These are phyloP conservation scores for Papilio machaon DNA, from an alignment of 1,140 invertebrate genomes.

Conservation along the genomic window DNA sequence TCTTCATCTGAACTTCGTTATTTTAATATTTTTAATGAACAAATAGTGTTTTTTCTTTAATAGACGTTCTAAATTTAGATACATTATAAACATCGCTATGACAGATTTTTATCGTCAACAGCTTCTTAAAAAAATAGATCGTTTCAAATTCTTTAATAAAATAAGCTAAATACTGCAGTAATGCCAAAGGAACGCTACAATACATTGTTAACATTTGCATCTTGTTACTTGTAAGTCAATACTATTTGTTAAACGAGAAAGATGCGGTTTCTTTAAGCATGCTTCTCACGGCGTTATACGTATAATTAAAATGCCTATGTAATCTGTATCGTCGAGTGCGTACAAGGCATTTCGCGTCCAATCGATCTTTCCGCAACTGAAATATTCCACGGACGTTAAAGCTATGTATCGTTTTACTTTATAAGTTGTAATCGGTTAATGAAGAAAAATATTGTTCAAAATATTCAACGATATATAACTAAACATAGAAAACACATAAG, in stretches of 20 bases:
- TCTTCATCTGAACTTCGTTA: too few relatives aligned
- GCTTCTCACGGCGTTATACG: conserved; percentile 31
- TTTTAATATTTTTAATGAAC: too few relatives aligned
- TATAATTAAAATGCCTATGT: conserved; percentile 36
- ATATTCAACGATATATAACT: neutral
- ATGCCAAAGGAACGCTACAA: neutral
- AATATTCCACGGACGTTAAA: conserved; percentile 28
- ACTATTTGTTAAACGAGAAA: conserved; percentile 14
- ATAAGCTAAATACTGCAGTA: too few relatives aligned
- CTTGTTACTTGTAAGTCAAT: conserved; percentile 1
- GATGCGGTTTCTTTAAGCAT: neutral
- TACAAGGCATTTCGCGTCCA: conserved; percentile 38
- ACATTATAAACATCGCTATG: too few relatives aligned
- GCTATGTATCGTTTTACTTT: conserved; percentile 12
- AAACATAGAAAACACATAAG: neutral
- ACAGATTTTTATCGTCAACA: too few relatives aligned
- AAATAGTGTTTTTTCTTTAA: too few relatives aligned
- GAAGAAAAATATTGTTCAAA: neutral
- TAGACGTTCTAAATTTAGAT: too few relatives aligned
- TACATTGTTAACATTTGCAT: neutral
- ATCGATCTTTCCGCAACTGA: conserved; percentile 36
- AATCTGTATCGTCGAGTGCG: conserved; percentile 35
- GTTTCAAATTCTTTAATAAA: too few relatives aligned
- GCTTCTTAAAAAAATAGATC: too few relatives aligned
- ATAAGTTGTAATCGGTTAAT: neutral